phyloP scores from a whole-genome alignment of 1,140 invertebrate genomes.

The Tribolium castaneum region DNA sequence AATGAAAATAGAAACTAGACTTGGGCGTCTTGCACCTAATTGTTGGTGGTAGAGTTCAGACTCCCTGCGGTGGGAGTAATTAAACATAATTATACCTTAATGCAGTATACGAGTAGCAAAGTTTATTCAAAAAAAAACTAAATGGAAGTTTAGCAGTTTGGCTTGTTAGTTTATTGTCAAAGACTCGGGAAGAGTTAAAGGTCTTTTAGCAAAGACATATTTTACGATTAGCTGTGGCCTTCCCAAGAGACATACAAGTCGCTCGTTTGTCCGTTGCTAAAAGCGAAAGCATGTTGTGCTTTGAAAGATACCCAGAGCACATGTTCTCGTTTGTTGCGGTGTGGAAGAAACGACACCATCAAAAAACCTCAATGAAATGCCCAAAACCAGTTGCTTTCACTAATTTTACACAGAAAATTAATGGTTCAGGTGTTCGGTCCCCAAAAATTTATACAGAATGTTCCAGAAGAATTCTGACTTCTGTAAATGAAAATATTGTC shows the following conservation, averaged over 20 bases:
- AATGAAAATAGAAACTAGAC: neutral
- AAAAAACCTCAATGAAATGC: neutral
- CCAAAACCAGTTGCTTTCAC: neutral
- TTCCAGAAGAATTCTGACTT: too few relatives aligned
- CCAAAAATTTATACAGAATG: too few relatives aligned
- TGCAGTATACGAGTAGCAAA: slow-evolving; percentile 37
- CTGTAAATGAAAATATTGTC: too few relatives aligned
- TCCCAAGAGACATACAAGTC: slow-evolving; percentile 46
- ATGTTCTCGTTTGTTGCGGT: slow-evolving; percentile 47
- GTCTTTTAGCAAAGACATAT: slow-evolving; percentile 45
- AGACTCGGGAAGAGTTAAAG: slow-evolving; percentile 37
- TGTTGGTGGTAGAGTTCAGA: slow-evolving; percentile 2
- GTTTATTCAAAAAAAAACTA: slow-evolving; percentile 36
- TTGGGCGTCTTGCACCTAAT: neutral
- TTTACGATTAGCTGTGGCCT: slow-evolving; percentile 45
- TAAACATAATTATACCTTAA: slow-evolving; percentile 39
- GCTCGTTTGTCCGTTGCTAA: slow-evolving; percentile 47
- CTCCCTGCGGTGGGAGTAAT: slow-evolving; percentile 16
- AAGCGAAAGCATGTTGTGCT: slow-evolving; percentile 47
- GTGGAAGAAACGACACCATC: slow-evolving; percentile 15
- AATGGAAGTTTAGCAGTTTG: slow-evolving; percentile 35
- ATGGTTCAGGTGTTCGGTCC: too few relatives aligned
- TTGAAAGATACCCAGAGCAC: slow-evolving; percentile 41
- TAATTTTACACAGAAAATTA: neutral
- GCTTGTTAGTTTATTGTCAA: slow-evolving; percentile 35